Evolutionary conservation across 2,888 invertebrate species (phyloP).

Genomic region (Drosophila peninsularis): DNA sequence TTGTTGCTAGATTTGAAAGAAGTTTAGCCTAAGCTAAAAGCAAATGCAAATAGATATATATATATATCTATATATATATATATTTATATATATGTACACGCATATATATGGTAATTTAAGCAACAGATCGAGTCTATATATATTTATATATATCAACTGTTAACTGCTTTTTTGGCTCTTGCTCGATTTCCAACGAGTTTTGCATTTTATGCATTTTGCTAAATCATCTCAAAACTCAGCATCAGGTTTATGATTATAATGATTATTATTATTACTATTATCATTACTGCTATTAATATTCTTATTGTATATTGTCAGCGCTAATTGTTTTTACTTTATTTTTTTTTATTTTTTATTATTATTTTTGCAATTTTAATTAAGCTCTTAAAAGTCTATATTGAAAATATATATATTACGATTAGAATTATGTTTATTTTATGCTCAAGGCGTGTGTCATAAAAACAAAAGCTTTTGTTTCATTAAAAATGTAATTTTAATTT

Average conservation of each 20-base stretch:
- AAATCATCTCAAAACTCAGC: conserved; percentile 48
- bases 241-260: conserved; percentile 49
- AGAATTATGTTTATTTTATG: conserved; percentile 27
- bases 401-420: conserved; percentile 10
- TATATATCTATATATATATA: not conserved
- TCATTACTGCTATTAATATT: conserved; percentile 18
- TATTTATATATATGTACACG: conserved; percentile 6
- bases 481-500: conserved; percentile 57
- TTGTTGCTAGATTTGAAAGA: conserved; percentile 4
- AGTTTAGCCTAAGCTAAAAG: conserved; percentile 8
- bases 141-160: conserved; percentile 22
- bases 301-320: conserved; percentile 32
- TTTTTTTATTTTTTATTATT: conserved; percentile 20
- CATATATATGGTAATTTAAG: conserved; percentile 37
- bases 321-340: conserved; percentile 2
- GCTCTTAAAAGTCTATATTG: conserved; percentile 14
- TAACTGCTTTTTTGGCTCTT: conserved; percentile 42
- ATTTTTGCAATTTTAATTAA: conserved; percentile 10
- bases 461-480: conserved; percentile 22
- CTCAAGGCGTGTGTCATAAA: conserved; percentile 66
- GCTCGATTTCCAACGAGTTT: conserved; percentile 54
- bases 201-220: conserved; percentile 47
- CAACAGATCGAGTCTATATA: conserved; percentile 27
- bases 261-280: conserved; percentile 23
- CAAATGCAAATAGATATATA: not conserved